Conservation (phyloP, 2,888 invertebrate genomes). For the Platerodrilus igneus region DNA sequence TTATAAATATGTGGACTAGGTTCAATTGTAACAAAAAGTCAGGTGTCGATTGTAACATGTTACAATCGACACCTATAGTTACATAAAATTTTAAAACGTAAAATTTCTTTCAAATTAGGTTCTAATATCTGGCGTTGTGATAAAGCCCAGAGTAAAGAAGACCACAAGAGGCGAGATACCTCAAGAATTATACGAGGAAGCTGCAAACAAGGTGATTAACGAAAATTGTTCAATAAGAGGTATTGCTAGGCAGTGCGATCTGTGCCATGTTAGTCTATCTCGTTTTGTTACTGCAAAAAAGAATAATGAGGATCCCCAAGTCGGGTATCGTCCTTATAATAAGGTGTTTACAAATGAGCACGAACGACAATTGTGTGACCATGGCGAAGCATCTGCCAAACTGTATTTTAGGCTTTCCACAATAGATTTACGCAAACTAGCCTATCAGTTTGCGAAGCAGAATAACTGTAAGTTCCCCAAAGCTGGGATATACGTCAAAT, state of each 20-base stretch:
- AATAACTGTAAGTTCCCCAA: constrained; percentile 4
- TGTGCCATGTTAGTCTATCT: constrained; percentile 14
- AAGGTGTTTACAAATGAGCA: no score
- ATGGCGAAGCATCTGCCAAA: no score
- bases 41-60: constrained; percentile 13
- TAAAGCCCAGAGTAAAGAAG: no score
- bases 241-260: constrained; percentile 11
- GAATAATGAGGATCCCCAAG: constrained; percentile 2
- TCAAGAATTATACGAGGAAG: constrained; percentile 9
- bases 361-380: constrained; percentile 10
- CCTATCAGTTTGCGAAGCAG: constrained; percentile 13
- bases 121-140: no score
- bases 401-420: constrained; percentile 18
- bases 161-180: constrained; percentile 10
- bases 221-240: constrained; percentile 8
- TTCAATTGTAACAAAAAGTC: constrained; percentile 7
- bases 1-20: no score
- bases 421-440: constrained; percentile 19
- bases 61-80: constrained; percentile 9
- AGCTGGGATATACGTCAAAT: no score
- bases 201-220: constrained; percentile 12
- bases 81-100: no score
- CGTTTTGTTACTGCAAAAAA: constrained; percentile 3
- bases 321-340: constrained; percentile 10
- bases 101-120: constrained; percentile 2